Evolutionary conservation across 2,113 vertebrate genomes (phyloP).

Genomic region (Chloroceryle aenea): DNA sequence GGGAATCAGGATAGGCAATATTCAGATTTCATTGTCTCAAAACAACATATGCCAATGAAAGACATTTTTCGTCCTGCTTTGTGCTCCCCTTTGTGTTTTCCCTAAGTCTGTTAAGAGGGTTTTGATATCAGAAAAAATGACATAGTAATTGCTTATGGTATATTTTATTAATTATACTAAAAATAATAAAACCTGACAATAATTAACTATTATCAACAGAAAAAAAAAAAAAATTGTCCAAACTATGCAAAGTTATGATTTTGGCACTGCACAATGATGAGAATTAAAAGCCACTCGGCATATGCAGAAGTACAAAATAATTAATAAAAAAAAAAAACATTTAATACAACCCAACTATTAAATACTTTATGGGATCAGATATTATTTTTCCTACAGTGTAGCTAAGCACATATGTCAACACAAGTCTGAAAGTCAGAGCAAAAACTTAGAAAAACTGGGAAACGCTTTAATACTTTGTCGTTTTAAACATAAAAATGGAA

Average conservation of each 20-base stretch:
- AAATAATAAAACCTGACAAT: neutral
- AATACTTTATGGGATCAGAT: neutral
- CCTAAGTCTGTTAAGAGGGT: neutral
- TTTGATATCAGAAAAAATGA: neutral
- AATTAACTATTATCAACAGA: neutral
- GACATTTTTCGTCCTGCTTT: conserved; percentile 47
- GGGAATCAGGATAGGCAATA: conserved; percentile 78
- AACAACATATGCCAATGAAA: conserved; percentile 78
- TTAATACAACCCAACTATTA: neutral
- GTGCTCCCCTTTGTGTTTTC: conserved; percentile 54
- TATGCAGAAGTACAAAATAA: neutral
- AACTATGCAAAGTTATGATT: neutral
- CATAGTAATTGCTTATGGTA: neutral
- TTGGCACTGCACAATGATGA: neutral
- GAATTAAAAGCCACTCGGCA: neutral
- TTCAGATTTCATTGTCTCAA: conserved; percentile 86
- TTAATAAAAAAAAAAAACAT: neutral
- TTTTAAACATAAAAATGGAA: neutral
- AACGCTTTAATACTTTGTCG: neutral
- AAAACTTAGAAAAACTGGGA: neutral
- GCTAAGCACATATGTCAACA: rapidly evolving
- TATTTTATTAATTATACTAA: neutral
- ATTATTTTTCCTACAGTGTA: neutral
- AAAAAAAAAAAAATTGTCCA: neutral
- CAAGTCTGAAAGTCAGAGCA: neutral